Percentiles rank a stretch among this genome's conserved stretches.
phyloP scores from a whole-genome alignment of 2,797 vertebrate genomes.

The Crenuchus spilurus region DNA sequence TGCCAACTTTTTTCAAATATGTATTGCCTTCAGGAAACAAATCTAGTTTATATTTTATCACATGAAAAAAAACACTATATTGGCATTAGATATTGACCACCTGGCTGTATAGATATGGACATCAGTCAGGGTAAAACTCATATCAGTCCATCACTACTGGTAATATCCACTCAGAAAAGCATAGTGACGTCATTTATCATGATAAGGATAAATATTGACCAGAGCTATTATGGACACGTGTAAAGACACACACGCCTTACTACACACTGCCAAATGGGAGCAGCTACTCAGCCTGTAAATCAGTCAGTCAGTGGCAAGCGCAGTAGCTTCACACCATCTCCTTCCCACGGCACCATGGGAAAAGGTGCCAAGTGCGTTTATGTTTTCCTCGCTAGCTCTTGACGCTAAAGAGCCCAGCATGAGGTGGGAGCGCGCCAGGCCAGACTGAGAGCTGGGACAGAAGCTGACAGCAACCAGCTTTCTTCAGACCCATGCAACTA shows the following conservation, averaged over 20 bases:
- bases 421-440: slow-evolving; percentile 12
- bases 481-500: background rate
- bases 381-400: slow-evolving; percentile 10
- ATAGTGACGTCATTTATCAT: too few species aligned
- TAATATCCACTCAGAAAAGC: too few species aligned
- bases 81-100: too few species aligned
- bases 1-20: too few species aligned
- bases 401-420: slow-evolving; percentile 29
- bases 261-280: background rate
- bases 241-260: background rate
- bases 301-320: background rate
- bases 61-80: too few species aligned
- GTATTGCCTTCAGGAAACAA: too few species aligned
- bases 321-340: slow-evolving; percentile 22
- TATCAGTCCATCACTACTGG: too few species aligned
- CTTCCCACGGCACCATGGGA: slow-evolving; percentile 7
- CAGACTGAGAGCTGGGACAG: slow-evolving; percentile 5
- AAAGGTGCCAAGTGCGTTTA: slow-evolving; percentile 21
- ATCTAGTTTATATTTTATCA: too few species aligned
- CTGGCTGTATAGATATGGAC: too few species aligned
- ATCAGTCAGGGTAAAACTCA: too few species aligned
- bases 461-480: slow-evolving; percentile 19
- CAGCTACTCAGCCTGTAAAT: background rate
- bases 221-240: too few species aligned
- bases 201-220: too few species aligned